phyloP scores from a whole-genome alignment of 2,888 invertebrate genomes.

The Ichneumoninae sp. region DNA sequence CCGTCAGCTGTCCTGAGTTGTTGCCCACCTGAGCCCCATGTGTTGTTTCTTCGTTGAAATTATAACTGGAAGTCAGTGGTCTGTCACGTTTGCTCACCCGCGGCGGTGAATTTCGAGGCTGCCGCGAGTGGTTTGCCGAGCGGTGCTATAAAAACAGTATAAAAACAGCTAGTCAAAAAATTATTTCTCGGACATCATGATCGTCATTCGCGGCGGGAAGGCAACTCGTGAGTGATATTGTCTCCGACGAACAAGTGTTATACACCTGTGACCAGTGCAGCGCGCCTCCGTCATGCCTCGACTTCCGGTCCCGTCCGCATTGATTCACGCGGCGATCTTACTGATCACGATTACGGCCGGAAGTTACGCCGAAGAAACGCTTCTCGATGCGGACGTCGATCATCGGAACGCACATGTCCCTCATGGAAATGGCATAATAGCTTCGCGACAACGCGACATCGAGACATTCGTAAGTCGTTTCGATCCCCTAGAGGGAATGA shows the following conservation, averaged over 20 bases:
- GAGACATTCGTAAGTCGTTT: slow-evolving; percentile 62
- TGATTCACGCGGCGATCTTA: slow-evolving; percentile 43
- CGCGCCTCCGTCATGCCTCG: slow-evolving; percentile 30
- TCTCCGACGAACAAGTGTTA: not conserved
- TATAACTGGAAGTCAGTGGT: not conserved
- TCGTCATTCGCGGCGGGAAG: slow-evolving; percentile 34
- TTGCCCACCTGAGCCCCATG: not conserved
- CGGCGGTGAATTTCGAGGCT: slow-evolving; percentile 1
- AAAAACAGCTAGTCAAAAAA: slow-evolving; percentile 22
- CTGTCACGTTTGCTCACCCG: not conserved
- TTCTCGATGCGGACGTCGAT: slow-evolving; percentile 22
- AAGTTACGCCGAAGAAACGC: slow-evolving; percentile 57
- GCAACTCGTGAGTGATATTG: not conserved
- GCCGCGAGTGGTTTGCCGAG: not conserved
- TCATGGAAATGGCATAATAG: slow-evolving; percentile 43
- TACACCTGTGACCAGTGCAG: not conserved
- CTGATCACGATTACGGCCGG: slow-evolving; percentile 61
- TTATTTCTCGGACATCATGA: slow-evolving; percentile 33
- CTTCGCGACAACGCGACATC: slow-evolving; percentile 1
- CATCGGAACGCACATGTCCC: slow-evolving; percentile 6
- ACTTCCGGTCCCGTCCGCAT: slow-evolving; percentile 38
- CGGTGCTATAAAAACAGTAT: slow-evolving; percentile 47
- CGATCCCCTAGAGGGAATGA: not conserved
- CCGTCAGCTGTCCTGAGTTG: not conserved
- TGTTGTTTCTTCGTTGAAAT: slow-evolving; percentile 18